Base-by-base conservation (phyloP, 2,888 invertebrate genomes). In the Hemistola chrysoprasaria region DNA sequence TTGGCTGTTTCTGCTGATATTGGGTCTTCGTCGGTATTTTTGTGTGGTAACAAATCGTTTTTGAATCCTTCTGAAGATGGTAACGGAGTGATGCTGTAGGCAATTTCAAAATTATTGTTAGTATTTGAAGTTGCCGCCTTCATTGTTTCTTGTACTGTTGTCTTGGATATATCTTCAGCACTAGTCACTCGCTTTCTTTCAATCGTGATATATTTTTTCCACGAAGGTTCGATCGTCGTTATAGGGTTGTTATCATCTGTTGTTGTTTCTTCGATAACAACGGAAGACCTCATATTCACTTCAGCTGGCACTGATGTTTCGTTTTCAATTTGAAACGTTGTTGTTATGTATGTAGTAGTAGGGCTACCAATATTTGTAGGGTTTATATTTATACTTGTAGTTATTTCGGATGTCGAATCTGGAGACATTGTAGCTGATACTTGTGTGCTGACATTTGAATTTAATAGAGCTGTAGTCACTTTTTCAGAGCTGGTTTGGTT, bases 181-280 rank as follows among this genome's bases (percentile, higher is more conserved):
- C 47, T 54, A 11, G 38, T 46, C 1, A 36, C 22, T 2, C 53
- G 56, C 52, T 68, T 72, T 53, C 74, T 65, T 22, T 70, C 66
- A 43, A 76, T 72, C 0, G 47, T 61, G 25, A 62, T 70, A 40
- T 77, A 74, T 40, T 65, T 70, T 52, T 70, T 72, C 71, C 70
- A 59, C 11, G 50, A 40, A 6, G 69, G 62, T 11, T 50, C 47
- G 9, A 40, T 47, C 8, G 58, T 50, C 10, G 37, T 40, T n/a
- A 27, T 21, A 22, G 30, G 3, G 10, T 21, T 22, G 7, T 10
- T 6, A 1, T 44, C 34, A 0, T 41, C 31, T 4, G 32, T 39
- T 10, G 27, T 11, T 22, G 25, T 30, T 9, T 50, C 43, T 6
- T 28, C 31, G 10, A 11, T 39, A 9, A 27, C 20, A 10, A 27